phyloP scores from a whole-genome alignment of 2,113 vertebrate genomes.

The Plestiodon gilberti region DNA sequence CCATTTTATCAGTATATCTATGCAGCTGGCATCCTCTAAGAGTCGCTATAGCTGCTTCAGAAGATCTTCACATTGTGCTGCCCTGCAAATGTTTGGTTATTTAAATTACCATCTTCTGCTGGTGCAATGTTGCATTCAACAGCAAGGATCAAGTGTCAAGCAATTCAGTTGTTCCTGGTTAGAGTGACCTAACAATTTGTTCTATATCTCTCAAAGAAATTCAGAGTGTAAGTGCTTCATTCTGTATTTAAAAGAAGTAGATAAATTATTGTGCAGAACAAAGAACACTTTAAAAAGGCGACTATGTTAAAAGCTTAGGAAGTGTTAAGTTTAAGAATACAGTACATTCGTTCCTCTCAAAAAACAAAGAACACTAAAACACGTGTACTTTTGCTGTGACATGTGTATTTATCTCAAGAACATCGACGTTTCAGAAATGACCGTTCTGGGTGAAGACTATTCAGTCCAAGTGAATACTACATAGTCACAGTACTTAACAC shows the following conservation, averaged over 20 bases:
- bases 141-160: constrained; percentile 51
- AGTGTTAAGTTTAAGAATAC: constrained; percentile 56
- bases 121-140: constrained; percentile 24
- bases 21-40: constrained; percentile 5
- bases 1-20: not conserved
- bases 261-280: constrained; percentile 56
- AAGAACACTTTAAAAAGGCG: constrained; percentile 58
- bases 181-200: constrained; percentile 54
- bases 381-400: constrained; percentile 61
- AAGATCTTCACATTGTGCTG: constrained; percentile 19
- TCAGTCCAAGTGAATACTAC: constrained; percentile 29
- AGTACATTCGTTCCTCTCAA: constrained; percentile 59
- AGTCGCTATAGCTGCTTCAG: not conserved
- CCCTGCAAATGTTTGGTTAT: constrained; percentile 11
- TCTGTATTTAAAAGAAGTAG: constrained; percentile 51
- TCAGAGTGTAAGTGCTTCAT: constrained; percentile 45
- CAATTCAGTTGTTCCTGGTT: constrained; percentile 59
- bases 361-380: constrained; percentile 70
- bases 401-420: constrained; percentile 52
- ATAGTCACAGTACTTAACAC: constrained; percentile 46
- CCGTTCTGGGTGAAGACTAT: constrained; percentile 39
- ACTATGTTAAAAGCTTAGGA: constrained; percentile 60
- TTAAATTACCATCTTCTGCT: not conserved
- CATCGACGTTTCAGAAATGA: constrained; percentile 62
- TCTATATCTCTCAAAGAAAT: constrained; percentile 41